Evolutionary conservation across 2,888 invertebrate genomes (phyloP).

Genomic region (Cephalotes varians): DNA sequence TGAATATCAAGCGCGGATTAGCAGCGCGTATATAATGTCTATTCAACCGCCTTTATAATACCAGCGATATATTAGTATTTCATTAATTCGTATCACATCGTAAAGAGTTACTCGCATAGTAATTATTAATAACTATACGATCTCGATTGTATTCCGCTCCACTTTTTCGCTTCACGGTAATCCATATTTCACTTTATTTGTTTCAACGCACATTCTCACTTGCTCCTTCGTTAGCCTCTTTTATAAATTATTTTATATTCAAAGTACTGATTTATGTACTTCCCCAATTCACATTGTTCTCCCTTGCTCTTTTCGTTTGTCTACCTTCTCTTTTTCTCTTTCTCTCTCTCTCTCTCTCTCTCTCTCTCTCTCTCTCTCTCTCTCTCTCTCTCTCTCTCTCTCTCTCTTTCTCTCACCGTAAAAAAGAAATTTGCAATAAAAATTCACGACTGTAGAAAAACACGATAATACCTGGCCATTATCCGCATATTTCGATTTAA

Average conservation of each 20-base stretch:
- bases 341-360: not conserved
- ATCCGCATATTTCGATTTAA: not conserved
- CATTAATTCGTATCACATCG: not conserved
- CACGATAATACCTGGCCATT: not conserved
- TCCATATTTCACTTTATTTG: conserved; percentile 22
- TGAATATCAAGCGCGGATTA: not conserved
- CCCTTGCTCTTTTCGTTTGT: not conserved
- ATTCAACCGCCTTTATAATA: not conserved
- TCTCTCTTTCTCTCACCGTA: too few species aligned
- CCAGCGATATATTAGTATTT: conserved; percentile 13
- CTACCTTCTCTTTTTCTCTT: not conserved
- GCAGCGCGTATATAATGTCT: not conserved
- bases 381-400: not conserved
- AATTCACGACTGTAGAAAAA: not conserved
- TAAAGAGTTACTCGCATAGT: not conserved
- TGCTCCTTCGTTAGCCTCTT: conserved; percentile 15
- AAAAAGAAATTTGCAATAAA: not conserved
- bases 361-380: not conserved
- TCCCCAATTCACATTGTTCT: conserved; percentile 25
- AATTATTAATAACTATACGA: conserved; percentile 16
- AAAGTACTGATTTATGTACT: conserved; percentile 19
- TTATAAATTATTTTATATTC: conserved; percentile 43
- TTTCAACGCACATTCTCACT: conserved; percentile 17
- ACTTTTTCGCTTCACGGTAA: not conserved
- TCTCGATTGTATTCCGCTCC: not conserved